Evolutionary conservation across 2,888 invertebrate species (phyloP), one percentile per base, ranked within the genome.

Genomic region (Himalopsyche anomala): DNA sequence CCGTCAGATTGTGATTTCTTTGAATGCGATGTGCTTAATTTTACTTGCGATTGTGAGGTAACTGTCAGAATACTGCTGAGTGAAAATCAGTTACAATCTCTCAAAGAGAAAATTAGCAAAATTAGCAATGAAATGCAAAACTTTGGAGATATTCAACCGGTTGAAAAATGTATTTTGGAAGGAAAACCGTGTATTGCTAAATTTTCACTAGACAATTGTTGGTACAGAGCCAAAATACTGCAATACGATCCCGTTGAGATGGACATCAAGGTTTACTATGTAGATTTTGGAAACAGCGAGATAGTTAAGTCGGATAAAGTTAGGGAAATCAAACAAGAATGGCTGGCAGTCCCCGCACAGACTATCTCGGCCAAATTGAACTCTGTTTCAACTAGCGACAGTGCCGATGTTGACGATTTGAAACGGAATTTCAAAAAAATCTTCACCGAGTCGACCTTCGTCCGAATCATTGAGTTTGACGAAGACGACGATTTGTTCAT

Each of bases 181-280:
- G 62, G 62, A 28, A 62, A 62, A 19, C 62, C 62, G 8, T 62
- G 62, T 28, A 62, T 62, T 19, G 62, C 62, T 5, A n/a, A 62
- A 62, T 62, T 62, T 62, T 62, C 62, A 62, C 28, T 62, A 11
- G 62, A 62, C 28, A 62, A 62, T 62, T 19, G 19, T 28, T 62
- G 62, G 62, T 62, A 62, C 19, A n/a, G 62, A n/a, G 62, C 62
- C 11, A 62, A 62, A 28, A 62, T 62, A 62, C 62, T 62, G n/a
- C 62, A 62, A 62, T 19, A 62, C 62, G 62, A 62, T 62, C 62
- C 62, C 2, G 28, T 62, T 9, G 62, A 62, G n/a, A 62, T 19
- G 62, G 11, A 62, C 6, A 62, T 19, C n/a, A 62, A 62, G 19
- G 62, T 62, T 28, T 6, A 62, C 62, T 62, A 62, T 62, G 6